Percentiles rank a stretch among this genome's conserved stretches.
phyloP scores from a whole-genome alignment of 2,797 vertebrate species.

The Gallinago nigripennis region DNA sequence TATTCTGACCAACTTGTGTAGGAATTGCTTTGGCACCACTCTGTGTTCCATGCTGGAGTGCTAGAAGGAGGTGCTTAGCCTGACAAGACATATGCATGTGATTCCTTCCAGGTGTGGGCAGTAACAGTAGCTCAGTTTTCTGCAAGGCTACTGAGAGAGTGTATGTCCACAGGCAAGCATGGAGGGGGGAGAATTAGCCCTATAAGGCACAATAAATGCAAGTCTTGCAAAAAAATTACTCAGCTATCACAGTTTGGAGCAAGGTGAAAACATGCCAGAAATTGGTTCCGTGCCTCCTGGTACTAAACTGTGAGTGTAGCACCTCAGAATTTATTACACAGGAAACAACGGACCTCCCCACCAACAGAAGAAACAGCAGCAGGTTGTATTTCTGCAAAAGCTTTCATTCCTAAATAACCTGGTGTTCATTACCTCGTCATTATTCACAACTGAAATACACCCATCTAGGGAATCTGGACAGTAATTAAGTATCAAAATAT shows the following conservation, averaged over 20 bases:
- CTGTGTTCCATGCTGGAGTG: neutral
- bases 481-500: neutral
- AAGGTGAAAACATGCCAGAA: neutral
- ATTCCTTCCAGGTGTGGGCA: neutral
- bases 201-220: neutral
- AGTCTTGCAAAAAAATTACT: neutral
- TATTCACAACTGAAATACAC: neutral
- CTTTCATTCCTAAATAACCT: neutral
- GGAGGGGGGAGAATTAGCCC: neutral
- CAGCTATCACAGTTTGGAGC: neutral
- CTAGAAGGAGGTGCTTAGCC: neutral
- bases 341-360: neutral
- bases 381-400: neutral
- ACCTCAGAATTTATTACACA: neutral
- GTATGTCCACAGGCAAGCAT: fast-evolving
- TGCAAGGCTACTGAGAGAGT: neutral
- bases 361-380: neutral
- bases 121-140: neutral
- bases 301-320: neutral
- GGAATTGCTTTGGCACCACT: neutral
- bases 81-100: neutral
- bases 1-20: neutral
- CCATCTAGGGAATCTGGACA: neutral
- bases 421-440: neutral
- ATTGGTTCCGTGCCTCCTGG: neutral